Conservation (phyloP, 2,113 vertebrate species). For the Epinephelus lanceolatus region DNA sequence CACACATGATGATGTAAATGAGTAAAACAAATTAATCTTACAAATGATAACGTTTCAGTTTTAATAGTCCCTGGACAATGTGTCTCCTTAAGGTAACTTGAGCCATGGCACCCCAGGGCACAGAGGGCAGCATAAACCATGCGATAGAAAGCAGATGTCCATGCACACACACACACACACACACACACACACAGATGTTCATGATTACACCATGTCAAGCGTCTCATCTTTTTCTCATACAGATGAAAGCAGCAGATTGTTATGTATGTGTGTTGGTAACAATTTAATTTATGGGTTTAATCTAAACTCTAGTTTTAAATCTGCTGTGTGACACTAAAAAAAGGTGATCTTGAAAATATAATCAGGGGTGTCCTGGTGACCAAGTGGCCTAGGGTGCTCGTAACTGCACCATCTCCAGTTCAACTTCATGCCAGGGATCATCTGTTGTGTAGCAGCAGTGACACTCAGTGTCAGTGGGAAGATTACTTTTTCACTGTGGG, state of each 20-base stretch:
- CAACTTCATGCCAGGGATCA: background rate
- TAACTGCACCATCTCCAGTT: background rate
- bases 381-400: background rate
- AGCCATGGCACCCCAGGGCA: slow-evolving; percentile 57
- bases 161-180: slow-evolving; percentile 23
- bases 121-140: slow-evolving; percentile 50
- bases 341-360: background rate
- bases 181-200: slow-evolving; percentile 56
- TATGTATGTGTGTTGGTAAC: background rate
- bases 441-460: background rate
- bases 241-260: slow-evolving; percentile 32
- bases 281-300: slow-evolving; percentile 14
- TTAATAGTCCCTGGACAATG: slow-evolving; percentile 7
- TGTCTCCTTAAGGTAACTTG: slow-evolving; percentile 66
- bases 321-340: background rate
- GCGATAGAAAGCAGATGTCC: slow-evolving; percentile 79
- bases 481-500: background rate
- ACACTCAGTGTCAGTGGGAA: background rate
- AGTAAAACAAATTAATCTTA: background rate
- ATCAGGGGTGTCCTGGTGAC: background rate
- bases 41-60: background rate
- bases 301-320: background rate
- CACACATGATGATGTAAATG: background rate
- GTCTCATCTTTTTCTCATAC: slow-evolving; percentile 39
- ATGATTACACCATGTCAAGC: slow-evolving; percentile 35